phyloP scores from a whole-genome alignment of 2,888 invertebrate species.

The Caenorhabditis sp. region DNA sequence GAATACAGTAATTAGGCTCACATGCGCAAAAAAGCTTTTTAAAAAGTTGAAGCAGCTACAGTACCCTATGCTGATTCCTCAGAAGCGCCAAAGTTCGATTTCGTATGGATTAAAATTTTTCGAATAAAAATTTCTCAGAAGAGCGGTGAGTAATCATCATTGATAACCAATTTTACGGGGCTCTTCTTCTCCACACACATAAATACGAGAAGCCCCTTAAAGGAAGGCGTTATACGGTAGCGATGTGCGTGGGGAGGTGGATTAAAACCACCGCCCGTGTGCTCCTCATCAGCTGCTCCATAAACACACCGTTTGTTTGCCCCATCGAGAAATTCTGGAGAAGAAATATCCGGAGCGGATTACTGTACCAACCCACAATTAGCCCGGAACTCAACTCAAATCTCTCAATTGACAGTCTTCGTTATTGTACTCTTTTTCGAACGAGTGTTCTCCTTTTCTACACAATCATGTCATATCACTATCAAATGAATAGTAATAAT shows the following conservation, averaged over 20 bases:
- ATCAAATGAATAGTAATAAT: conserved; percentile 25
- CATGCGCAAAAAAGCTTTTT: too few relatives aligned
- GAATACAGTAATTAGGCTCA: too few relatives aligned
- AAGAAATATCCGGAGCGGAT: conserved; percentile 15
- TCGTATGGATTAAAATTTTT: too few relatives aligned
- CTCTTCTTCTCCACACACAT: too few relatives aligned
- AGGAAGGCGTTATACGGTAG: neutral
- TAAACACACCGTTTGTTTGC: conserved; percentile 5
- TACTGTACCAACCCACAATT: conserved; percentile 42
- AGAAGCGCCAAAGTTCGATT: too few relatives aligned
- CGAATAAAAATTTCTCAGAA: too few relatives aligned
- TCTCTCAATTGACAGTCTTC: neutral
- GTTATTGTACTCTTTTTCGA: neutral
- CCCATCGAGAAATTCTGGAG: conserved; percentile 2
- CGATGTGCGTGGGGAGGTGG: too few relatives aligned
- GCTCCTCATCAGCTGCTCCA: neutral
- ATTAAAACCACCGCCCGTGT: conserved; percentile 35
- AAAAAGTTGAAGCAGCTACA: too few relatives aligned
- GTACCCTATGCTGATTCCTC: too few relatives aligned
- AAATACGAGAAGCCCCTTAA: conserved; percentile 15
- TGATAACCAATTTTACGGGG: too few relatives aligned
- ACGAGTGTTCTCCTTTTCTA: neutral
- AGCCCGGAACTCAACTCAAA: neutral
- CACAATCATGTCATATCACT: conserved; percentile 46
- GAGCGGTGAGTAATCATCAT: too few relatives aligned